Conservation (phyloP, 1,140 invertebrate species). For the Pseudomyrmex pallidus region DNA sequence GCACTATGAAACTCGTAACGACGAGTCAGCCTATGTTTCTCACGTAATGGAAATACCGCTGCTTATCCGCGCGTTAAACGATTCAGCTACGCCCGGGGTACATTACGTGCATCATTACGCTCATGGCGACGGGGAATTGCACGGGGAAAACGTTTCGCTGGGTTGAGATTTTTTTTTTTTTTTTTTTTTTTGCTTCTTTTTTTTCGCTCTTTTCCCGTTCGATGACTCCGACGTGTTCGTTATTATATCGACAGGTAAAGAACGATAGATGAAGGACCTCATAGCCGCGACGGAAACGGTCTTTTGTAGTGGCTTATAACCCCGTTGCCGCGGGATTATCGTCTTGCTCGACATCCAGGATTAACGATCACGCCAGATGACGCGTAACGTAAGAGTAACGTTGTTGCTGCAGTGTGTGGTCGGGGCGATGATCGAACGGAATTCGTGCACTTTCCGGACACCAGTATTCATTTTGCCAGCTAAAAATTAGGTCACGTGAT, state of each 20-base stretch:
- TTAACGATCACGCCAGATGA: conserved; percentile 56
- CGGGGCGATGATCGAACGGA: conserved; percentile 8
- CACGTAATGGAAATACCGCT: conserved; percentile 71
- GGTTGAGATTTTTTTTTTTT: background rate
- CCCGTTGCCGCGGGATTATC: conserved; percentile 41
- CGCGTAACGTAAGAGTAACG: conserved; percentile 24
- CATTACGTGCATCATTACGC: conserved; percentile 59
- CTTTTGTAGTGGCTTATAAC: conserved; percentile 46
- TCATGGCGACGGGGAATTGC: conserved; percentile 17
- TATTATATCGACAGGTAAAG: conserved; percentile 40
- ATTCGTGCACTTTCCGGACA: background rate
- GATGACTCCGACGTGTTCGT: background rate
- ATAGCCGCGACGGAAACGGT: conserved; percentile 14
- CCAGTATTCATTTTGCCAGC: background rate
- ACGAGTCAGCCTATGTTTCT: conserved; percentile 71
- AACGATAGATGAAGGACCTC: conserved; percentile 36
- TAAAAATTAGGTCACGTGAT: background rate
- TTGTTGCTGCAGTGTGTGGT: conserved; percentile 1
- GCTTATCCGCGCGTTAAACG: conserved; percentile 60
- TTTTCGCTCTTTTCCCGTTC: background rate
- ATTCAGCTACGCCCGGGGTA: conserved; percentile 59
- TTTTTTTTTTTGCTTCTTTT: background rate
- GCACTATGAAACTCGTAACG: conserved; percentile 72
- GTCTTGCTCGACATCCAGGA: conserved; percentile 33
- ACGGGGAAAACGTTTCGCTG: background rate